Evolutionary conservation across 2,797 vertebrate species (phyloP).

Genomic region (Periparus ater): DNA sequence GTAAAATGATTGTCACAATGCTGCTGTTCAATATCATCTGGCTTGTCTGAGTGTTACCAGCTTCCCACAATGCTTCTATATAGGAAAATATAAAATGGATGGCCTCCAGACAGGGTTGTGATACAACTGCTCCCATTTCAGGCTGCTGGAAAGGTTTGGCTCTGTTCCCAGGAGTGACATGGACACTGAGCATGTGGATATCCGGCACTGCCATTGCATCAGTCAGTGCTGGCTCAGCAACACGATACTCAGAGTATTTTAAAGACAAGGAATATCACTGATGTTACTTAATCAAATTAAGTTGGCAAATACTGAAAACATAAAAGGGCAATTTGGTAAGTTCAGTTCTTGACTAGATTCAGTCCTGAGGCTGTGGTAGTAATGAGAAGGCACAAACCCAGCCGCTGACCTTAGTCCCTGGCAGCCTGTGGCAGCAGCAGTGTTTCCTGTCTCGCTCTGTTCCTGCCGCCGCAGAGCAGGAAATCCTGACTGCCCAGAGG

Average conservation of each 20-base stretch:
- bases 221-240: not conserved
- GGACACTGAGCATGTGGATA: not conserved
- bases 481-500: slow-evolving; percentile 68
- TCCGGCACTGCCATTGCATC: not conserved
- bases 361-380: slow-evolving; percentile 3
- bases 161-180: fast-evolving
- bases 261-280: not conserved
- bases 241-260: not conserved
- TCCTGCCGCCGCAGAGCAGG: slow-evolving; percentile 56
- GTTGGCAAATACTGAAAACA: not conserved
- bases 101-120: not conserved
- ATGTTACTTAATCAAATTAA: not conserved
- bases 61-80: not conserved
- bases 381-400: slow-evolving; percentile 28
- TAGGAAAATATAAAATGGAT: not conserved
- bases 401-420: slow-evolving; percentile 36
- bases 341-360: not conserved
- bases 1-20: not conserved
- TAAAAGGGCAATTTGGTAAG: not conserved
- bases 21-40: not conserved
- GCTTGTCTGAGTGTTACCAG: not conserved
- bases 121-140: not conserved
- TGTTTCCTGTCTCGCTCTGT: slow-evolving; percentile 60
- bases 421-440: slow-evolving; percentile 36
- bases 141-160: not conserved